phyloP scores from a whole-genome alignment of 2,797 vertebrate species.

The Heterohyrax brucei region DNA sequence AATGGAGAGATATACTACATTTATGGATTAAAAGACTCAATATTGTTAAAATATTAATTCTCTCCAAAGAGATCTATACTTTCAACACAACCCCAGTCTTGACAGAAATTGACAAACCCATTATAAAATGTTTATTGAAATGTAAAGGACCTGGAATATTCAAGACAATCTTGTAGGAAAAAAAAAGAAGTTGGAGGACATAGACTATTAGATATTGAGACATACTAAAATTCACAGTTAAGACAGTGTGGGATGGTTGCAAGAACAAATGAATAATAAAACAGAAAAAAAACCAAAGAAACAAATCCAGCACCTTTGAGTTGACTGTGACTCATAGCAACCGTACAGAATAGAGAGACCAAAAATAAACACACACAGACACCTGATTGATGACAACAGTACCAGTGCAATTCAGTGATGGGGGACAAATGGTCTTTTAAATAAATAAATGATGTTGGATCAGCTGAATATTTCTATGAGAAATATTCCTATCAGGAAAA shows the following conservation, averaged over 20 bases:
- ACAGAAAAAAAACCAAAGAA: not conserved
- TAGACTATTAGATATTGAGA: not conserved
- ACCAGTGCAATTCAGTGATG: not conserved
- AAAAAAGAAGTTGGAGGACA: not conserved
- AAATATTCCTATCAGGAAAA: not conserved
- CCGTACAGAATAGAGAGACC: too few relatives aligned
- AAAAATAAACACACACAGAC: not conserved
- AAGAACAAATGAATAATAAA: not conserved
- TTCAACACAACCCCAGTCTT: not conserved
- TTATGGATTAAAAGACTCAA: not conserved
- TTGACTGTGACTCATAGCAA: too few relatives aligned
- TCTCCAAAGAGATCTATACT: not conserved
- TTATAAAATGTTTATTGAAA: not conserved
- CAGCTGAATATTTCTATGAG: not conserved
- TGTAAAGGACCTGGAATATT: not conserved
- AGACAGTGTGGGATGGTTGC: not conserved
- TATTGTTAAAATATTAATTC: constrained; percentile 18
- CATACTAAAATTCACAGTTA: not conserved
- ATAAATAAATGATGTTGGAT: not conserved
- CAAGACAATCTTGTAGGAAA: not conserved
- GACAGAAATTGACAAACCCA: not conserved
- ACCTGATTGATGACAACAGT: not conserved
- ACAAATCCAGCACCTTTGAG: not conserved
- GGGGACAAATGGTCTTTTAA: not conserved
- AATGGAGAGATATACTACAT: not conserved